Evolutionary conservation across 1,140 invertebrate species (phyloP), one percentile per base, ranked within the genome.

Genomic region (Trypoxylus dichotomus): DNA sequence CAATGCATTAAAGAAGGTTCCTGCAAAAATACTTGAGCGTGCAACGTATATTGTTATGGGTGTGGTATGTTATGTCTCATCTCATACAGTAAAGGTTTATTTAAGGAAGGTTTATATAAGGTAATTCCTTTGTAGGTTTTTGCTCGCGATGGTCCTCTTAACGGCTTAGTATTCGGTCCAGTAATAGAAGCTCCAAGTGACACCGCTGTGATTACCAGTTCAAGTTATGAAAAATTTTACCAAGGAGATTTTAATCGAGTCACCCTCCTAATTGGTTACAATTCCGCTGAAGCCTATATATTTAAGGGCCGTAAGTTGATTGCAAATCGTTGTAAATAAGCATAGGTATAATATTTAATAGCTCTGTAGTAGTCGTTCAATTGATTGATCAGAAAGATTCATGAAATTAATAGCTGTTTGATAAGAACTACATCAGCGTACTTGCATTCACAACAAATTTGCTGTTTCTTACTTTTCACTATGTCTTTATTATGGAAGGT

Each of bases 231-330:
- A 21, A 37, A 74, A 42, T 27, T 74, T 6, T 3, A 0, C 5
- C 13, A 7, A n/a, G 72, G 72, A 7, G 27, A 74, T 37, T 74
- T 41, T 24, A 32, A 74, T n/a, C 29, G 21, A 74, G 72, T 74
- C 13, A 27, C 72, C 10, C 29, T 15, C 1, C n/a, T 74, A 41
- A 37, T 74, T 19, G 72, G 72, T 1, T 74, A 41, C 11, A 74
- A 37, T n/a, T 41, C 29, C 24, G 60, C 24, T 68, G 60, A 68
- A 29, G 60, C 32, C n/a, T n/a, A n/a, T n/a, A n/a, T n/a, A n/a
- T n/a, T n/a, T n/a, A n/a, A n/a, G n/a, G n/a, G n/a, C n/a, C n/a
- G n/a, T n/a, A n/a, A n/a, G n/a, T n/a, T n/a, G n/a, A n/a, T n/a
- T n/a, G n/a, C n/a, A n/a, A n/a, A n/a, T n/a, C n/a, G n/a, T n/a